These are phyloP conservation scores for Paramisgurnus dabryanus DNA, from an alignment of 2,113 vertebrate genomes.

Conservation along the genomic window DNA sequence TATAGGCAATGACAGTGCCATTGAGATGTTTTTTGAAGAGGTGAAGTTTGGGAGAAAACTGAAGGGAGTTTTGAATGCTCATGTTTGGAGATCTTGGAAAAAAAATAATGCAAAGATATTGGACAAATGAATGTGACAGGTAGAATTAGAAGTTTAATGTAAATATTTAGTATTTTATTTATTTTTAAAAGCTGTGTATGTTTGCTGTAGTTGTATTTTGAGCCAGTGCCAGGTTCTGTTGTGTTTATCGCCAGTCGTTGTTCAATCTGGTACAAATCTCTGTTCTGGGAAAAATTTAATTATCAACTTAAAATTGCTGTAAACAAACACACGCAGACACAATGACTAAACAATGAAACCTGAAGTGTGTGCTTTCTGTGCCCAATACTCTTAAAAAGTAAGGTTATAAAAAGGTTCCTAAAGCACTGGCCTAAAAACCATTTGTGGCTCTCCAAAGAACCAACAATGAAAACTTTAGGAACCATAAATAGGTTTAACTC, in stretches of 20 bases:
- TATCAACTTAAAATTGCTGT: slow-evolving; percentile 53
- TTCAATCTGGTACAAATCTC: slow-evolving; percentile 59
- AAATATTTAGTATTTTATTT: no score
- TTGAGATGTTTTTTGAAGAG: slow-evolving; percentile 3
- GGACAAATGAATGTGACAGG: background rate
- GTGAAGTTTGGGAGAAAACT: background rate
- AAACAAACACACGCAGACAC: background rate
- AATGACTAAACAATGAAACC: background rate
- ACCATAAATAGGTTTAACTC: no score
- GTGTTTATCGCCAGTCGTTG: slow-evolving; percentile 55
- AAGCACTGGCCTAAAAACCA: no score
- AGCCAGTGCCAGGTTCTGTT: slow-evolving; percentile 59
- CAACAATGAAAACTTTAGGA: no score
- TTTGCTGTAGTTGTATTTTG: slow-evolving; percentile 43
- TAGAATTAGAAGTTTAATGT: background rate
- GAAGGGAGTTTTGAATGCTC: background rate
- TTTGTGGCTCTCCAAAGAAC: no score
- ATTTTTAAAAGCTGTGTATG: background rate
- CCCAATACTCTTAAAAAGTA: no score
- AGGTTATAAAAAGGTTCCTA: no score
- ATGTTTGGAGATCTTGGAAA: no score
- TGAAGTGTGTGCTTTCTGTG: background rate
- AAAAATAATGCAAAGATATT: background rate
- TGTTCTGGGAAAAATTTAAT: slow-evolving; percentile 69
- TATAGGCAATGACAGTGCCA: background rate